Evolutionary conservation across 2,888 invertebrate genomes (phyloP).

Genomic region (Netelia virgata): DNA sequence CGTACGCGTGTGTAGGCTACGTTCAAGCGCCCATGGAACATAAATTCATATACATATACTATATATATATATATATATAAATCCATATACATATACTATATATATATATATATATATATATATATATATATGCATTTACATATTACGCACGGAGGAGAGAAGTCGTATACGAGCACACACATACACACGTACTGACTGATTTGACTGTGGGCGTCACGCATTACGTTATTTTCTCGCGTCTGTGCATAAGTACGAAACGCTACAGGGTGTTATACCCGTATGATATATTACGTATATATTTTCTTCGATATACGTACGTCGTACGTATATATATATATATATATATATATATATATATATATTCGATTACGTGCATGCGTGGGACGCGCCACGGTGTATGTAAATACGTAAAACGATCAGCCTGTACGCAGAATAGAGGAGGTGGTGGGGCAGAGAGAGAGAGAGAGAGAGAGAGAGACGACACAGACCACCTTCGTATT

Average conservation of each 20-base stretch:
- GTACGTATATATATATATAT: slow-evolving; percentile 14
- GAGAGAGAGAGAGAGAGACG: too few species aligned
- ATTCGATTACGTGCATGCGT: slow-evolving; percentile 21
- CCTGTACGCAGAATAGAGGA: neutral
- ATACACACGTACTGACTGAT: slow-evolving; percentile 1
- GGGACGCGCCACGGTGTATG: slow-evolving; percentile 44
- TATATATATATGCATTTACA: slow-evolving; percentile 44
- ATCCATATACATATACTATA: slow-evolving; percentile 54
- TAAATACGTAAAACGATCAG: slow-evolving; percentile 55
- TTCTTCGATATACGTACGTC: neutral
- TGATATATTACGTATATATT: slow-evolving; percentile 11
- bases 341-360: neutral
- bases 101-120: slow-evolving; percentile 2
- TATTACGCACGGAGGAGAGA: slow-evolving; percentile 36
- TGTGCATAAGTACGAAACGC: slow-evolving; percentile 36
- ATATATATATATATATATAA: slow-evolving; percentile 1
- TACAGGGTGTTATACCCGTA: slow-evolving; percentile 5
- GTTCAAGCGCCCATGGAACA: too few species aligned
- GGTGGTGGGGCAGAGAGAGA: too few species aligned
- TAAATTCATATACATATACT: neutral
- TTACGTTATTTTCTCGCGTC: slow-evolving; percentile 47
- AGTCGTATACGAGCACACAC: neutral
- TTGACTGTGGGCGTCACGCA: slow-evolving; percentile 40
- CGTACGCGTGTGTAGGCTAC: neutral
- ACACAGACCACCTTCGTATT: slow-evolving; percentile 29